A percentile compares a stretch with the other conserved stretches of the same genome.
phyloP scores from a whole-genome alignment of 30 jellyfish, hydroid and myxozoan genomes.

The Turritopsis dohrnii region DNA sequence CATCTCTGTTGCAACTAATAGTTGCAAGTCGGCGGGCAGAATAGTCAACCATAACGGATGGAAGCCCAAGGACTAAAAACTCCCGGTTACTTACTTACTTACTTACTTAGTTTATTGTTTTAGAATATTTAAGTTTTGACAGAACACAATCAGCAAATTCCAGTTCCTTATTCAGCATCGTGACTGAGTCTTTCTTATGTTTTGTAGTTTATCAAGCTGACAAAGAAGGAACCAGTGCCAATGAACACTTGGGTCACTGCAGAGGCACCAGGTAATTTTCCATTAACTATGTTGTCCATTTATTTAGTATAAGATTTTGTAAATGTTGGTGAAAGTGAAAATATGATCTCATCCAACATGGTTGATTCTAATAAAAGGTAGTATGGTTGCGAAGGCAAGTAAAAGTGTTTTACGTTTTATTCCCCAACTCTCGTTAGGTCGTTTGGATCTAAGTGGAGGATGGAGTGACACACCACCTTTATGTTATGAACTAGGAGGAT shows the following conservation, averaged over 20 bases:
- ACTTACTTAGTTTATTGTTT: no score
- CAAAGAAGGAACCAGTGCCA: constrained; percentile 44
- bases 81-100: no score
- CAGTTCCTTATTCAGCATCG: neutral
- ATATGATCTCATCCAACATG: neutral
- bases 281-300: no score
- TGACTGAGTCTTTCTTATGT: neutral
- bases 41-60: no score
- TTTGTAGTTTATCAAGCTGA: constrained; percentile 60
- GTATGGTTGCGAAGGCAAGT: neutral
- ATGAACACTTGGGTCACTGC: constrained; percentile 71
- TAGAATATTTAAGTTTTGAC: neutral
- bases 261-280: constrained; percentile 93
- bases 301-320: neutral
- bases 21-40: no score
- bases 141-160: neutral
- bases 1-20: no score
- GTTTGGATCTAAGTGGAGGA: constrained; percentile 79
- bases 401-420: neutral
- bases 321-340: neutral
- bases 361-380: no score
- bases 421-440: constrained; percentile 32
- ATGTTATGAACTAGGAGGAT: constrained; percentile 84
- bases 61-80: no score
- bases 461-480: constrained; percentile 96